Evolutionary conservation across 2,113 vertebrate genomes (phyloP).

Genomic region (Gambusia holbrooki): DNA sequence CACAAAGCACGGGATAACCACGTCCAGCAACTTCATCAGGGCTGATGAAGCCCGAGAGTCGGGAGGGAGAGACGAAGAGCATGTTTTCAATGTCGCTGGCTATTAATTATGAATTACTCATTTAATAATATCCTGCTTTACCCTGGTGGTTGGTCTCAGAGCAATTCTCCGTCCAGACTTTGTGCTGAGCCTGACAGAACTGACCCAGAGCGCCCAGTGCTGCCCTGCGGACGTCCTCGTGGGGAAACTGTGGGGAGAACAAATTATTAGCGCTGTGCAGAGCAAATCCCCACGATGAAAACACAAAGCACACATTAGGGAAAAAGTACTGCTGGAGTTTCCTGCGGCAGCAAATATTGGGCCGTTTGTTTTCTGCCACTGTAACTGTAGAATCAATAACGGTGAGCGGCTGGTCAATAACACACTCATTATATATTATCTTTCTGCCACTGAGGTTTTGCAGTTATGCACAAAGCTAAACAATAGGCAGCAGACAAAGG

Average conservation of each 20-base stretch:
- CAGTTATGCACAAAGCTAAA: no score
- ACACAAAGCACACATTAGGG: no score
- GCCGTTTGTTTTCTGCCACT: no score
- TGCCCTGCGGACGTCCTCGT: conserved; percentile 84
- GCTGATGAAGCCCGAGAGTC: conserved; percentile 68
- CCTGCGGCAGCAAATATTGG: no score
- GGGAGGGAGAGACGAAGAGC: background rate
- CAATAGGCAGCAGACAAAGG: no score
- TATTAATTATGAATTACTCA: background rate
- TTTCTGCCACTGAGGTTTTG: no score
- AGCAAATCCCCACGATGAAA: background rate
- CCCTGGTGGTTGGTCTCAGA: conserved; percentile 76
- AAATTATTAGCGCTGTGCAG: background rate
- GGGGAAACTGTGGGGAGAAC: conserved; percentile 79
- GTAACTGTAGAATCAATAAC: no score
- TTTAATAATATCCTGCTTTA: conserved; percentile 3
- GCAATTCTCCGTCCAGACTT: conserved; percentile 81
- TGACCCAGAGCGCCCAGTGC: conserved; percentile 86
- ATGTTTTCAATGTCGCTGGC: background rate
- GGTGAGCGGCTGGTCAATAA: no score
- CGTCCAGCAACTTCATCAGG: conserved; percentile 78
- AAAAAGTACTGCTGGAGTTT: no score
- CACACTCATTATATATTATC: no score
- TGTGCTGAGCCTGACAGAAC: conserved; percentile 84
- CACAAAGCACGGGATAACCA: conserved; percentile 81